Evolutionary conservation across 2,888 invertebrate species (phyloP).

Genomic region (Dolomedes plantarius): DNA sequence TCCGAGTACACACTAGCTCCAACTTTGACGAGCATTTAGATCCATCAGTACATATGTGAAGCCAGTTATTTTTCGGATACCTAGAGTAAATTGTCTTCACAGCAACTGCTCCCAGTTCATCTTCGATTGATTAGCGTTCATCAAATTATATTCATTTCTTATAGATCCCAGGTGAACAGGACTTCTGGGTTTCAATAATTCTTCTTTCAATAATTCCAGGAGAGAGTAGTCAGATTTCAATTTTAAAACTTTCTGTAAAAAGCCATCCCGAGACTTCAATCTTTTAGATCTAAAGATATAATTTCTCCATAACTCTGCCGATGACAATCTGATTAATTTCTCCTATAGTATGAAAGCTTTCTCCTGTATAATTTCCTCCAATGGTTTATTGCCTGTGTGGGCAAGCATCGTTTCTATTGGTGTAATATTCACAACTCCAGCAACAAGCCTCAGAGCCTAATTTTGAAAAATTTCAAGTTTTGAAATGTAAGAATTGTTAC

Average conservation of each 20-base stretch:
- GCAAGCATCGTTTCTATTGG: too few relatives aligned
- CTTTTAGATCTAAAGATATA: background rate
- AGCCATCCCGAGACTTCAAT: constrained; percentile 16
- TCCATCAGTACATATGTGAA: constrained; percentile 21
- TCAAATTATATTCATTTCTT: background rate
- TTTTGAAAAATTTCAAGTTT: too few relatives aligned
- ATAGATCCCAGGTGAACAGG: background rate
- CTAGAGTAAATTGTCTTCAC: constrained; percentile 17
- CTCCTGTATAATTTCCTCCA: background rate
- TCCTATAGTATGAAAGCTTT: background rate
- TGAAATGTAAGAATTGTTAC: too few relatives aligned
- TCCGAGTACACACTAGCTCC: background rate
- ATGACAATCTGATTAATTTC: constrained; percentile 17
- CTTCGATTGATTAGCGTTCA: background rate
- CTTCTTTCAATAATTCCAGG: background rate
- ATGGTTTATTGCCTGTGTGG: background rate
- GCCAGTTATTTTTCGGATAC: constrained; percentile 15
- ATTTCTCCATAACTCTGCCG: background rate
- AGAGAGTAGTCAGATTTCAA: background rate
- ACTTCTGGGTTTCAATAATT: constrained; percentile 10
- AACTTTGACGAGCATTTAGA: background rate
- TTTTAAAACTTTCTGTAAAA: background rate
- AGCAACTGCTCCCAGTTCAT: background rate
- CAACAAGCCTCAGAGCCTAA: too few relatives aligned
- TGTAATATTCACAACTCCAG: too few relatives aligned